Conservation (phyloP, 1,140 invertebrate genomes). For the Brachionus koreanus region DNA sequence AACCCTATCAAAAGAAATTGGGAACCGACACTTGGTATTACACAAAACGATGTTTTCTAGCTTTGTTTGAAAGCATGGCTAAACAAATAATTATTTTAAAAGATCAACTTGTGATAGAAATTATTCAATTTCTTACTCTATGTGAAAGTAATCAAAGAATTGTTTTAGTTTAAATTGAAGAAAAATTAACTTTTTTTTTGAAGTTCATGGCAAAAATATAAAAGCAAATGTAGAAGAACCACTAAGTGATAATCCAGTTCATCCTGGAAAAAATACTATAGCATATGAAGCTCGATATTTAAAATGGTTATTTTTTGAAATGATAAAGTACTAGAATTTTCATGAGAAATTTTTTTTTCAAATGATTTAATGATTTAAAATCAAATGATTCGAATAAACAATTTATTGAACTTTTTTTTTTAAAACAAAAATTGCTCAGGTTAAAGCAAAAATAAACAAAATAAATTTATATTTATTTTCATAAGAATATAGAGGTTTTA, state of each 20-base stretch:
- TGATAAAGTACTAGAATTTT: conserved; percentile 49
- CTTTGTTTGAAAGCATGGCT: conserved; percentile 82
- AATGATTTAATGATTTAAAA: neutral
- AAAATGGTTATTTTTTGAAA: conserved; percentile 72
- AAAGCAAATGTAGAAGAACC: conserved; percentile 76
- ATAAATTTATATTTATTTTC: too few species aligned
- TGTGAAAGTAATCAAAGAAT: conserved; percentile 27
- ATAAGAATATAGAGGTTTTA: too few species aligned
- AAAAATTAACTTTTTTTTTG: conserved; percentile 47
- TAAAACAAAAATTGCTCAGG: too few species aligned
- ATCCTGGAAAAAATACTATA: conserved; percentile 82
- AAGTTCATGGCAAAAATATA: conserved; percentile 78
- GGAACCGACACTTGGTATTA: conserved; percentile 97
- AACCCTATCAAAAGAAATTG: conserved; percentile 89
- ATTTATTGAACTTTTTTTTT: too few species aligned
- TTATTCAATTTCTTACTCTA: conserved; percentile 26
- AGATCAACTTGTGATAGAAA: neutral
- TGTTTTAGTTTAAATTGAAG: neutral
- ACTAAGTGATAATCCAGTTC: conserved; percentile 68
- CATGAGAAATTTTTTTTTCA: neutral
- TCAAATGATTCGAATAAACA: too few species aligned
- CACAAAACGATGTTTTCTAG: conserved; percentile 86
- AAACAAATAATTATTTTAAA: conserved; percentile 23
- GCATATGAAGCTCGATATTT: conserved; percentile 82
- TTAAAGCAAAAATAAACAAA: too few species aligned